Evolutionary conservation across 2,888 invertebrate species (phyloP).

Genomic region (Chromoteleia sp.): DNA sequence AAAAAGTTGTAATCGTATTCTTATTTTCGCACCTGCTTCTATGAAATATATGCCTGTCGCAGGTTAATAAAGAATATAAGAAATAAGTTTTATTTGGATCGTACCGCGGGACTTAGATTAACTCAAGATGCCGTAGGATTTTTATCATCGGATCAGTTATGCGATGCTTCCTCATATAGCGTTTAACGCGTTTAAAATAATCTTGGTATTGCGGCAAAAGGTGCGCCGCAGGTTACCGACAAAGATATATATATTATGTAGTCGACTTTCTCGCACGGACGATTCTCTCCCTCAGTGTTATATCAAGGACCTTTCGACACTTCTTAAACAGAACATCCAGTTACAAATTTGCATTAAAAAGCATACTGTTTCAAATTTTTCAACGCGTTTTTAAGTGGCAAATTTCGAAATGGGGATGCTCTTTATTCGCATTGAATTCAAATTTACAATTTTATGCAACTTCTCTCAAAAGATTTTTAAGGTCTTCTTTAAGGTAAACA

Average conservation of each 20-base stretch:
- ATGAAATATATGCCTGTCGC: no score
- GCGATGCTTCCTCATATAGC: slow-evolving; percentile 33
- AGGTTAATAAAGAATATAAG: background rate
- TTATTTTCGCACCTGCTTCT: no score
- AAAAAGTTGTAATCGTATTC: no score
- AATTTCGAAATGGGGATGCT: no score
- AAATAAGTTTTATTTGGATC: background rate
- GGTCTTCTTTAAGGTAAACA: no score
- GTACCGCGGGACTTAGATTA: slow-evolving; percentile 10
- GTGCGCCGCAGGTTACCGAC: slow-evolving; percentile 44
- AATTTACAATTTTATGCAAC: no score
- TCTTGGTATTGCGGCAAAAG: slow-evolving; percentile 26
- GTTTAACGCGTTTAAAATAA: slow-evolving; percentile 12
- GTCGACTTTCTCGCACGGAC: slow-evolving; percentile 43
- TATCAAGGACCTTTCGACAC: slow-evolving; percentile 47
- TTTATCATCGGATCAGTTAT: slow-evolving; percentile 36
- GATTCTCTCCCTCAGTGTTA: slow-evolving; percentile 18
- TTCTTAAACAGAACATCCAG: no score
- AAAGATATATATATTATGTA: slow-evolving; percentile 58
- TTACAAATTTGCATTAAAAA: no score
- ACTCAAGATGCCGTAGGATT: slow-evolving; percentile 21
- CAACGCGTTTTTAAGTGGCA: no score
- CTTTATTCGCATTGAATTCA: slow-evolving; percentile 22
- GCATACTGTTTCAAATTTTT: no score
- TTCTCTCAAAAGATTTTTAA: no score